Evolutionary conservation across 1,140 invertebrate species (phyloP), one percentile per base, ranked within the genome.

Genomic region (Trichogramma pretiosum): DNA sequence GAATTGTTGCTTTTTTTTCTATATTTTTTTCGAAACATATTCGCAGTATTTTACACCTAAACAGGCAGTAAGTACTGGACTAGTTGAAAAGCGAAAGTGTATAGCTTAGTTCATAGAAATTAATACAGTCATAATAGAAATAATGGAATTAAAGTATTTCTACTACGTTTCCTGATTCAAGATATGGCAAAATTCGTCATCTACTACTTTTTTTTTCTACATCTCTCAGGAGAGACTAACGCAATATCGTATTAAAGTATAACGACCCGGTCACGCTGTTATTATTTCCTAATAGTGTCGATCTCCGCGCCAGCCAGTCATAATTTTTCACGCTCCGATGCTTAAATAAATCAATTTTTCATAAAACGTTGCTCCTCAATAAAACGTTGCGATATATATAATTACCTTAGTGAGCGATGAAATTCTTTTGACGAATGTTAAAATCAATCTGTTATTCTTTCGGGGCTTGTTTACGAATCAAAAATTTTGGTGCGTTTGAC

Each of bases 361-460:
- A 43, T 51, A 48, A 57, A 37, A 53, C 48, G 14, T 37, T 56
- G 40, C 47, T 44, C 52, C 56, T 56, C 49, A 47, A 59, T n/a
- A n/a, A n/a, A n/a, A n/a, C n/a, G n/a, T n/a, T n/a, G n/a, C n/a
- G n/a, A n/a, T n/a, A n/a, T n/a, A n/a, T n/a, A n/a, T n/a, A n/a
- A n/a, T n/a, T n/a, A n/a, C n/a, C n/a, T n/a, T n/a, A n/a, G n/a
- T n/a, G n/a, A n/a, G n/a, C n/a, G n/a, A n/a, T n/a, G n/a, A n/a
- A n/a, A n/a, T n/a, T n/a, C n/a, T n/a, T n/a, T n/a, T n/a, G n/a
- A n/a, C n/a, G n/a, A n/a, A n/a, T n/a, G n/a, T n/a, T n/a, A n/a
- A n/a, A n/a, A n/a, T n/a, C n/a, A n/a, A n/a, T n/a, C n/a, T n/a
- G n/a, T n/a, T n/a, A n/a, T n/a, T n/a, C n/a, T n/a, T n/a, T n/a